These are phyloP conservation scores for Phyllostomus hastatus DNA, from an alignment of 2,113 vertebrate genomes.

Conservation along the genomic window DNA sequence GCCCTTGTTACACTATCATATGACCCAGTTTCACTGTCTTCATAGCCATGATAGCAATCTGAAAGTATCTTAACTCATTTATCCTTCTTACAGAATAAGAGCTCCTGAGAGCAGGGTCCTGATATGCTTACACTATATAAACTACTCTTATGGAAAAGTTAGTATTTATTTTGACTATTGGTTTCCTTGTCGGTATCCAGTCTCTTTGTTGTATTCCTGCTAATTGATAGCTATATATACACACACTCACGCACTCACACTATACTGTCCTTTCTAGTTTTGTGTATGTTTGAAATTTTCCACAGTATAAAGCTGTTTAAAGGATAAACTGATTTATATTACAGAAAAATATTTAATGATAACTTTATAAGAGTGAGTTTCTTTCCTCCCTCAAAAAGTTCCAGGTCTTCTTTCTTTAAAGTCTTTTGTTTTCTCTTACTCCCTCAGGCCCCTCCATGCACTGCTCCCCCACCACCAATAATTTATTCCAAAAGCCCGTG, in stretches of 20 bases:
- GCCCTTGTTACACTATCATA: background rate
- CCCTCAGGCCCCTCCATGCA: background rate
- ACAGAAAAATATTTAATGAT: background rate
- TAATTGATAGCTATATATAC: background rate
- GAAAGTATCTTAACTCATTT: background rate
- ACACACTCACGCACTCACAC: background rate
- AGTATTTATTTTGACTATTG: background rate
- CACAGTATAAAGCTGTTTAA: background rate
- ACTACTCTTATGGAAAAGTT: background rate
- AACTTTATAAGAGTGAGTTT: background rate
- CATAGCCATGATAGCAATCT: background rate
- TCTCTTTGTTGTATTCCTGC: background rate
- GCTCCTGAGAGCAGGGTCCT: background rate
- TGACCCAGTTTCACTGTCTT: background rate
- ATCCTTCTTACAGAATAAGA: background rate
- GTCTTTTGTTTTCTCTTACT: background rate
- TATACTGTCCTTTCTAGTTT: background rate
- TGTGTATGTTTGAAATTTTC: background rate
- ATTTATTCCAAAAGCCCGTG: background rate
- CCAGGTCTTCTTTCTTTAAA: background rate
- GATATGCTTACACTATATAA: background rate
- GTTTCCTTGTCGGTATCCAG: background rate
- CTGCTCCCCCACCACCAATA: background rate
- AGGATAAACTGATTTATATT: background rate
- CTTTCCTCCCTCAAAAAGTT: background rate